These are phyloP conservation scores for Neomonachus schauinslandi DNA, from an alignment of 2,113 vertebrate genomes.

Conservation along the genomic window DNA sequence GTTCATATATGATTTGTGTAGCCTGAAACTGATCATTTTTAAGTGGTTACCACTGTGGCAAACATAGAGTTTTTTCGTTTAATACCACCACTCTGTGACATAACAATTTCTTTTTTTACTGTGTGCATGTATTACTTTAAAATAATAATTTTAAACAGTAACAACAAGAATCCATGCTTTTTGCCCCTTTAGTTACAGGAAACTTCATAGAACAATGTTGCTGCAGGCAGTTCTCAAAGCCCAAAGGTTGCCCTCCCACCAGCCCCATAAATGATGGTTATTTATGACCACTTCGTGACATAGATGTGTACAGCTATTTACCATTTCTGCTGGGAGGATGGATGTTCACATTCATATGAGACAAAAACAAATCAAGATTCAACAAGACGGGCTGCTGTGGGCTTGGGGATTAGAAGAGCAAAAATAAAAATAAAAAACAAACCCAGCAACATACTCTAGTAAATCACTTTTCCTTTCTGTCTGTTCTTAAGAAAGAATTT, in stretches of 20 bases:
- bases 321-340: conserved; percentile 77
- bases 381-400: conserved; percentile 58
- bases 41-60: background rate
- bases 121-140: background rate
- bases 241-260: conserved; percentile 67
- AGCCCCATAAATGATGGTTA: conserved; percentile 73
- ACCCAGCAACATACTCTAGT: conserved; percentile 58
- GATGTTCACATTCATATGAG: conserved; percentile 76
- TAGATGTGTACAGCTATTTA: conserved; percentile 69
- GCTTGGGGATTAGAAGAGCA: conserved; percentile 77
- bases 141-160: conserved; percentile 53
- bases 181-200: conserved; percentile 48
- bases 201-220: conserved; percentile 13
- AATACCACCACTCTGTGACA: background rate
- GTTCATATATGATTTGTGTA: background rate
- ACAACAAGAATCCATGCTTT: conserved; percentile 35
- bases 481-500: conserved; percentile 74
- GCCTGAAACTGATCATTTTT: conserved; percentile 18
- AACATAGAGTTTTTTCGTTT: conserved; percentile 30
- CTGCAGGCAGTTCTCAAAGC: conserved; percentile 40
- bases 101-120: background rate
- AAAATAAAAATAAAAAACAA: conserved; percentile 81
- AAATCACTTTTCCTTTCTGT: conserved; percentile 74
- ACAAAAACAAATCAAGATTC: conserved; percentile 81
- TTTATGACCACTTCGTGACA: conserved; percentile 69